phyloP scores from a whole-genome alignment of 2,888 invertebrate species.

The Drosophila gaucha region DNA sequence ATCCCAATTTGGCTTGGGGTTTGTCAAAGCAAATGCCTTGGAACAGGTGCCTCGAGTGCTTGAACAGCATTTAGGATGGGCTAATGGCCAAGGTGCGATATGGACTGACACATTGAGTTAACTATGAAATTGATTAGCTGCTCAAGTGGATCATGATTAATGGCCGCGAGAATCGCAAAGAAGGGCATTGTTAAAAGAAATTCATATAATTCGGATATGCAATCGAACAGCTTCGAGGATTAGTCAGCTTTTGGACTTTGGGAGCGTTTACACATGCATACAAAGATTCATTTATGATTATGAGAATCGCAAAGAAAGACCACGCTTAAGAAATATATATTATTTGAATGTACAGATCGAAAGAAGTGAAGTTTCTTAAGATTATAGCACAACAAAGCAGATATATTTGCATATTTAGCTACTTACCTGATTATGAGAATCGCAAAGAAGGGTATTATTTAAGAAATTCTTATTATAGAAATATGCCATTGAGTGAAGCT shows the following conservation, averaged over 20 bases:
- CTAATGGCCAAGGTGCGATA: constrained; percentile 48
- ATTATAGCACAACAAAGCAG: too few species aligned
- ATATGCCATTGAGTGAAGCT: too few species aligned
- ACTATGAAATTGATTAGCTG: constrained; percentile 48
- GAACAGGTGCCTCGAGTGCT: constrained; percentile 47
- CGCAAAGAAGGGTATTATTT: not conserved
- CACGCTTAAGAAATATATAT: too few species aligned
- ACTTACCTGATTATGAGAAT: too few species aligned
- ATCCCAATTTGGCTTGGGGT: constrained; percentile 65
- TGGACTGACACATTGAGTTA: constrained; percentile 57
- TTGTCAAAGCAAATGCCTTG: constrained; percentile 49
- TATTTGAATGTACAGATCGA: too few species aligned
- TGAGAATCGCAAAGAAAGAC: constrained; percentile 2
- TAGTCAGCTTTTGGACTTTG: too few species aligned
- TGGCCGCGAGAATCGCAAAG: not conserved
- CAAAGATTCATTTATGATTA: too few species aligned
- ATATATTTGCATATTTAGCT: too few species aligned
- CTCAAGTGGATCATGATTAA: constrained; percentile 6
- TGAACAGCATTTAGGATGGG: constrained; percentile 27
- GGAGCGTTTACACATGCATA: not conserved
- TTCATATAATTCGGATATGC: too few species aligned
- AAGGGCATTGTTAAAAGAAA: not conserved
- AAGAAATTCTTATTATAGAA: too few species aligned
- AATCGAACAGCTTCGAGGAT: too few species aligned
- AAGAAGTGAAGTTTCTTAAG: too few species aligned